Evolutionary conservation across 2,888 invertebrate species (phyloP).

Genomic region (Apamea anceps): DNA sequence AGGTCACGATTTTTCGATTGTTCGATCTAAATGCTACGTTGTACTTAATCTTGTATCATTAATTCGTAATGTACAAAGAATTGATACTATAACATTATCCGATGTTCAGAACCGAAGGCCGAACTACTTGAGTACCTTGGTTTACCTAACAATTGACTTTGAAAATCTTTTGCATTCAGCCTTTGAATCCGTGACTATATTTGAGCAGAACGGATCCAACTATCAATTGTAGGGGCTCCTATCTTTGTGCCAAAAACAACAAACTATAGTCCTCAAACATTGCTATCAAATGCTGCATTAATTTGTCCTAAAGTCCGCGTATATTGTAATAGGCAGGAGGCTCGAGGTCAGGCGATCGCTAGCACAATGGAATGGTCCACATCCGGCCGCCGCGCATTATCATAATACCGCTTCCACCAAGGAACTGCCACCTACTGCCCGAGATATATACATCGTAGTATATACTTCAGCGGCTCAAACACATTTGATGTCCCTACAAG

Average conservation of each 20-base stretch:
- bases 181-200: slow-evolving; percentile 11
- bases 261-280: slow-evolving; percentile 23
- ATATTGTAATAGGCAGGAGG: slow-evolving; percentile 75
- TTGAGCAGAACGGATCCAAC: slow-evolving; percentile 5
- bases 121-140: slow-evolving; percentile 25
- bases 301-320: slow-evolving; percentile 77
- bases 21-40: slow-evolving; percentile 69
- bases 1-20: slow-evolving; percentile 79
- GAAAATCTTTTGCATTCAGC: slow-evolving; percentile 23
- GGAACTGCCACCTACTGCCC: slow-evolving; percentile 77
- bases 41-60: slow-evolving; percentile 66
- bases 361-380: slow-evolving; percentile 88
- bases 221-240: background rate
- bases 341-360: slow-evolving; percentile 86
- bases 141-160: slow-evolving; percentile 43
- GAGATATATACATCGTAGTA: slow-evolving; percentile 53
- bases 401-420: slow-evolving; percentile 87
- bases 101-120: slow-evolving; percentile 48
- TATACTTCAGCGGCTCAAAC: slow-evolving; percentile 20
- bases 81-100: slow-evolving; percentile 54
- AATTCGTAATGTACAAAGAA: slow-evolving; percentile 59
- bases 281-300: slow-evolving; percentile 66
- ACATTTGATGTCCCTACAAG: slow-evolving; percentile 33
- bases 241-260: slow-evolving; percentile 13
- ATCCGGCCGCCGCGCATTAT: slow-evolving; percentile 87